phyloP scores from a whole-genome alignment of 2,113 vertebrate genomes.

The Asarcornis scutulata region DNA sequence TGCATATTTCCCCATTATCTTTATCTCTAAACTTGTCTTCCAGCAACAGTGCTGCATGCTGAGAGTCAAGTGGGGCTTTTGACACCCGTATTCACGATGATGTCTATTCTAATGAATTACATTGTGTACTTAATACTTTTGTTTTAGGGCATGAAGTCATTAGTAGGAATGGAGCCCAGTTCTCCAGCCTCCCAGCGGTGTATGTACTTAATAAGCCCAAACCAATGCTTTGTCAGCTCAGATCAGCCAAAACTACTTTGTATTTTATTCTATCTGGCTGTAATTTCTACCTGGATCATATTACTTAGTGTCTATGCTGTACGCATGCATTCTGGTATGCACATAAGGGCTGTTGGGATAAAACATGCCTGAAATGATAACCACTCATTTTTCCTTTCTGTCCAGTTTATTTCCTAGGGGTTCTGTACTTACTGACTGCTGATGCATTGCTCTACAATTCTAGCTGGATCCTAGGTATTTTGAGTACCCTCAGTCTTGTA shows the following conservation, averaged over 20 bases:
- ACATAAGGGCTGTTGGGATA: background rate
- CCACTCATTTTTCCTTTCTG: background rate
- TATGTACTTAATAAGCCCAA: background rate
- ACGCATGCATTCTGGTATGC: too few relatives aligned
- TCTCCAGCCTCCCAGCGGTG: background rate
- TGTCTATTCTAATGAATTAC: constrained; percentile 35
- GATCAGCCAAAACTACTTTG: background rate
- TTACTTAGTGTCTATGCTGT: background rate
- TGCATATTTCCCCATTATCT: constrained; percentile 12
- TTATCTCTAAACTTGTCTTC: constrained; percentile 9
- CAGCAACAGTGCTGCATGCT: background rate
- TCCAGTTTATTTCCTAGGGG: background rate
- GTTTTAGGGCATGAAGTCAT: constrained; percentile 19
- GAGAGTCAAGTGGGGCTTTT: constrained; percentile 18
- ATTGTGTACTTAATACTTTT: background rate
- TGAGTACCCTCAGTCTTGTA: background rate
- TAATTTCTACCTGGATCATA: background rate
- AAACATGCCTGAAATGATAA: background rate
- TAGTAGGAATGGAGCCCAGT: background rate
- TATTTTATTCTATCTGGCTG: background rate
- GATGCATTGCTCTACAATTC: background rate
- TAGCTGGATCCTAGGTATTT: background rate
- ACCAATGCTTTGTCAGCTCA: background rate
- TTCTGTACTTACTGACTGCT: background rate
- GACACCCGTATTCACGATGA: background rate